These are phyloP conservation scores for Spicauda simplicius DNA, from an alignment of 2,888 invertebrate species.

Conservation along the genomic window DNA sequence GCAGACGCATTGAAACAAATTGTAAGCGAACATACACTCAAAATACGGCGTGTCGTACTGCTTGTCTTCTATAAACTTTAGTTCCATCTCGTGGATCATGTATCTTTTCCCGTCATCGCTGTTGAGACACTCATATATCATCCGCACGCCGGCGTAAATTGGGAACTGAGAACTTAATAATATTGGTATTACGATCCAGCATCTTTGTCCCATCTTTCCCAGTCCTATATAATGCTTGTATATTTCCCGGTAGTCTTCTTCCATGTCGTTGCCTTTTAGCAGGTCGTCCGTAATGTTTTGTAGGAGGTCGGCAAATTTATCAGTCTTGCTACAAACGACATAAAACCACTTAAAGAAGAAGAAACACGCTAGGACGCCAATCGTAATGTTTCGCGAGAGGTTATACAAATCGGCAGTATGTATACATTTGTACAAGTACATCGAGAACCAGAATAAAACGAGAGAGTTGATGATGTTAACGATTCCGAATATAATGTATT, in stretches of 20 bases:
- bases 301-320: conserved; percentile 54
- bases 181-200: conserved; percentile 61
- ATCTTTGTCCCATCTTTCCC: conserved; percentile 55
- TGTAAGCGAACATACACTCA: conserved; percentile 62
- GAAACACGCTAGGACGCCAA: conserved; percentile 55
- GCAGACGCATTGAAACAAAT: conserved; percentile 53
- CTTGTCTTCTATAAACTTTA: conserved; percentile 59
- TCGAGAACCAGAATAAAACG: conserved; percentile 60
- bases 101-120: conserved; percentile 55
- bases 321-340: conserved; percentile 51
- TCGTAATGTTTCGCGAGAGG: conserved; percentile 60
- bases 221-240: conserved; percentile 57
- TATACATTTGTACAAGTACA: conserved; percentile 58
- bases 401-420: conserved; percentile 58
- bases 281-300: conserved; percentile 60
- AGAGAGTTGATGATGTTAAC: conserved; percentile 51
- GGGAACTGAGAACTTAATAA: conserved; percentile 61
- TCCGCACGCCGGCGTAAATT: conserved; percentile 56
- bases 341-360: conserved; percentile 68
- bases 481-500: conserved; percentile 46
- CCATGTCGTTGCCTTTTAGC: conserved; percentile 57
- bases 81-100: conserved; percentile 69
- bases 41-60: conserved; percentile 67
- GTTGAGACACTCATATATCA: conserved; percentile 57
- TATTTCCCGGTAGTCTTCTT: conserved; percentile 57